phyloP scores from a whole-genome alignment of 2,888 invertebrate genomes.

The Caenorhabditis sp. region DNA sequence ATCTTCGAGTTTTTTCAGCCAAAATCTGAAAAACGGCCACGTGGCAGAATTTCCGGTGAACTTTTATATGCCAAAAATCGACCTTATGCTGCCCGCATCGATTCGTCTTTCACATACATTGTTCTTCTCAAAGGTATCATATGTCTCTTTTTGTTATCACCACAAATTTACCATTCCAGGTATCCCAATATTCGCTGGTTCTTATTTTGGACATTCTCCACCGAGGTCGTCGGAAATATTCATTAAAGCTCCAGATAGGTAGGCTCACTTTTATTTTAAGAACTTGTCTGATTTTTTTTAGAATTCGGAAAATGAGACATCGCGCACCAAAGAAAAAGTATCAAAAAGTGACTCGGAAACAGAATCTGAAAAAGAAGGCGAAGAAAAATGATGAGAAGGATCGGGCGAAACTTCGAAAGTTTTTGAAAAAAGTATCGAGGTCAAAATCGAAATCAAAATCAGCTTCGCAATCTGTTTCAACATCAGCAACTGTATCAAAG shows the following conservation, averaged over 20 bases:
- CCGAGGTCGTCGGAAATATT: not conserved
- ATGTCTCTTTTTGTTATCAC: not conserved
- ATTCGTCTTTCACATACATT: constrained; percentile 34
- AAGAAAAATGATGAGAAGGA: not conserved
- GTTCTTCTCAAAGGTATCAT: constrained; percentile 11
- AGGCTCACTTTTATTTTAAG: too few species aligned
- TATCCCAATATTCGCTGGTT: constrained; percentile 30
- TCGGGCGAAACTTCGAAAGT: not conserved
- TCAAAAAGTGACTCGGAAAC: not conserved
- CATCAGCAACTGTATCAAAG: not conserved
- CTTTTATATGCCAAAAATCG: constrained; percentile 11
- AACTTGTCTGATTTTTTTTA: too few species aligned
- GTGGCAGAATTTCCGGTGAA: constrained; percentile 11
- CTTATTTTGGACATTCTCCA: constrained; percentile 21
- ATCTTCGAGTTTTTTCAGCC: constrained; percentile 8
- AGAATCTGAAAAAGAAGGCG: not conserved
- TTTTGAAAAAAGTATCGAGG: not conserved
- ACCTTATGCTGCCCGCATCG: constrained; percentile 25
- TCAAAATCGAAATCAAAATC: not conserved
- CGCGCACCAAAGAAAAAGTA: not conserved
- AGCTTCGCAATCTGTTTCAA: too few species aligned
- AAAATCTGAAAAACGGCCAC: constrained; percentile 6
- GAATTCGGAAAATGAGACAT: too few species aligned
- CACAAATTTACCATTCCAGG: not conserved
- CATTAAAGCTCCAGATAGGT: not conserved